Evolutionary conservation across 2,113 vertebrate genomes (phyloP), one percentile per base, ranked within the genome.

Genomic region (Lepisosteus osseus): DNA sequence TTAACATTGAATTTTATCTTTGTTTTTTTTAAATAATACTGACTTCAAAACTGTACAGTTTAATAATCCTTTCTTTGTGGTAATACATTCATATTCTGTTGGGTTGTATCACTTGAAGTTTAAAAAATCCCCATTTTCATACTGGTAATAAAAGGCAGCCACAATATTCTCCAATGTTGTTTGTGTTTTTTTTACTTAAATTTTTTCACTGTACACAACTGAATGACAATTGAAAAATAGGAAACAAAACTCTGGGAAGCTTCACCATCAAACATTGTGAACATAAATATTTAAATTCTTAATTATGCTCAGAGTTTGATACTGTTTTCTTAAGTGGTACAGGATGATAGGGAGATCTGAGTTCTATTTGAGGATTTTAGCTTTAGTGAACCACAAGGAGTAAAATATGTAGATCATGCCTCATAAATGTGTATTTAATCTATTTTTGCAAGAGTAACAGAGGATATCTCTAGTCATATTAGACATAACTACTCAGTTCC

Each of bases 261-360:
- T 84, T 86, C 86, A 82, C 87, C 84, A 87, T 86, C 84, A 85
- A 82, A 80, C 83, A 84, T 85, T 77, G 83, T 86, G 86, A 86
- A 88, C 85, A 86, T 83, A 87, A 89, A 83, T 82, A 89, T 83
- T 85, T 86, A 88, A 88, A 88, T 86, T 82, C 81, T 84, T 88
- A 88, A 89, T 90, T 89, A 86, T 84, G 83, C 84, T 85, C 80
- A 71, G 70, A 82, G 82, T 81, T 79, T 76, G 70, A 76, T 83
- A 85, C 85, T 87, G 83, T 89, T 90, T 80, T 83, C 77, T 79
- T 88, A 85, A 86, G 86, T 83, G 83, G 83, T 80, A 76, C 84
- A 86, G 86, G 85, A 82, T 74, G 82, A 81, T 85, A 1, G 87
- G 83, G 89, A 88, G 71, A 73, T 78, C 74, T 80, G 80, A 71